Evolutionary conservation across 1,140 invertebrate genomes (phyloP), one percentile per base, ranked within the genome.

Genomic region (Heliconius hewitsoni): DNA sequence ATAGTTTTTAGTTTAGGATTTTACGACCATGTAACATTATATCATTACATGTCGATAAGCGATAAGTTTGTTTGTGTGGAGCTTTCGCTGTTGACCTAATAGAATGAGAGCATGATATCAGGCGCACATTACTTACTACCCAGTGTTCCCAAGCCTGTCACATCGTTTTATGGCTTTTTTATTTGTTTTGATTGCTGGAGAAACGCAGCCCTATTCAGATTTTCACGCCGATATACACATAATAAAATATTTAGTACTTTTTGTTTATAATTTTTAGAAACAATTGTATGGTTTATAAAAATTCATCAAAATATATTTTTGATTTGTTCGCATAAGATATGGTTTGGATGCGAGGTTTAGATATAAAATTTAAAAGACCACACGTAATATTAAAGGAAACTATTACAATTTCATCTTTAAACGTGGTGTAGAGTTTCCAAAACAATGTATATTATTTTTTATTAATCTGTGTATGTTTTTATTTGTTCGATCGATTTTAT

Each of bases 161-260:
- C 89, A 79, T 75, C 85, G 82, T 86, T 94, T 93, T 93, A 94
- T 92, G 89, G 91, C 92, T 91, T 93, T 94, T 94, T 94, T 94
- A 93, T 93, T 92, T 88, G 86, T 85, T 88, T 86, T 89, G 86
- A 89, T 90, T 87, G 86, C 86, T 81, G 82, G 83, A 90, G 92
- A 93, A 92, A 94, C 89, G 91, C 89, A 91, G 91, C 89, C 88
- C 90, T 86, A 89, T 89, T 87, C 87, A 85, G 86, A 89, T 91
- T 87, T 90, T 89, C 82, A 87, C 73, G 77, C 75, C 73, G 86
- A 90, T 89, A 91, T 79, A 16, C 27, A 66, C 6, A 3, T 30
- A 66, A 66, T 66, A 66, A 66, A 66, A 30, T 66, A 18, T 66
- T 66, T 66, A 30, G 60, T 66, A 66, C 9, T 66, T 30, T 66